A percentile compares a stretch with the other conserved stretches of the same genome.
These are phyloP conservation scores for Megamerina dolium DNA, from an alignment of 2,888 invertebrate genomes.

Conservation along the genomic window DNA sequence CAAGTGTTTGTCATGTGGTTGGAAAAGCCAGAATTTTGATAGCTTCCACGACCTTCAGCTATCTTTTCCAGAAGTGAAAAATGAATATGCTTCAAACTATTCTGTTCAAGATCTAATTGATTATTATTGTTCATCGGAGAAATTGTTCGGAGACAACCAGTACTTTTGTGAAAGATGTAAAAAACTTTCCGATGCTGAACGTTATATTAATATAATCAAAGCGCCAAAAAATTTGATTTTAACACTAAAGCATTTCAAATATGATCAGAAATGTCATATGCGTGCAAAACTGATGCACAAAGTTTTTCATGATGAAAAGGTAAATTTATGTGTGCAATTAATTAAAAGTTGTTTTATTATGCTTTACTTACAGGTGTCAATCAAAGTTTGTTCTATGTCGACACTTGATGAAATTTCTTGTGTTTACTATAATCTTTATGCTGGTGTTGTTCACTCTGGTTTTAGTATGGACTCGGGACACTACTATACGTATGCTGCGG, in stretches of 20 bases:
- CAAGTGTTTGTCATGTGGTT: conserved; percentile 66
- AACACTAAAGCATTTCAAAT: conserved; percentile 75
- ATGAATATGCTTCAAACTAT: conserved; percentile 49
- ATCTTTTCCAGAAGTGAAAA: conserved; percentile 61
- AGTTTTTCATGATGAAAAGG: conserved; percentile 56
- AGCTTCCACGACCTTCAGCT: conserved; percentile 75
- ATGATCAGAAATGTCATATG: conserved; percentile 63
- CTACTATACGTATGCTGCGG: conserved; percentile 77
- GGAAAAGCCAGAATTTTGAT: conserved; percentile 68
- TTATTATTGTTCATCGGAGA: conserved; percentile 72
- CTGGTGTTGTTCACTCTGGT: conserved; percentile 80
- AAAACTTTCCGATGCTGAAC: conserved; percentile 69
- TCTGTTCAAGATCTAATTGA: conserved; percentile 73
- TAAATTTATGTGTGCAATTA: conserved; percentile 24
- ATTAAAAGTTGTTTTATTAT: not conserved
- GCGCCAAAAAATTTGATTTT: conserved; percentile 73
- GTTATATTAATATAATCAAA: conserved; percentile 62
- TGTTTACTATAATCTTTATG: conserved; percentile 66
- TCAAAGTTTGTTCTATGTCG: conserved; percentile 48
- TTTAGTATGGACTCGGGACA: conserved; percentile 79
- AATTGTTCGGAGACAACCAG: conserved; percentile 71
- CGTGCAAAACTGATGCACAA: conserved; percentile 75
- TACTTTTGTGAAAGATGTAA: conserved; percentile 75
- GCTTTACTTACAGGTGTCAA: conserved; percentile 31
- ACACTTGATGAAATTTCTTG: conserved; percentile 37